These are phyloP conservation scores for Pygoscelis adeliae DNA, from an alignment of 2,113 vertebrate genomes.

Conservation along the genomic window DNA sequence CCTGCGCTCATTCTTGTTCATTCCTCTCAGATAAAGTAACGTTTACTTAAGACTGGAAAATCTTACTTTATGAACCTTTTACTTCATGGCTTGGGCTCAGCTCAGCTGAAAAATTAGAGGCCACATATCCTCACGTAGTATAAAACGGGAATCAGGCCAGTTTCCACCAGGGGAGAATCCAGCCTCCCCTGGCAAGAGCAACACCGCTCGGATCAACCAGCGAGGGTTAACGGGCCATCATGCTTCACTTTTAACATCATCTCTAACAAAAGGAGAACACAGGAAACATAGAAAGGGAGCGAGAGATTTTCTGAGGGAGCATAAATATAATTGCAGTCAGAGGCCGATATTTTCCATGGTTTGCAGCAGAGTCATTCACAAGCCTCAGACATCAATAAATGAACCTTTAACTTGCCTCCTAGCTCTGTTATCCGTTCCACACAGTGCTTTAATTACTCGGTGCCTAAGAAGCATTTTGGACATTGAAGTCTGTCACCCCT, in stretches of 20 bases:
- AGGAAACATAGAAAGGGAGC: not conserved
- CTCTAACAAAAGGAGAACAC: not conserved
- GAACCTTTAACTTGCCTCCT: not conserved
- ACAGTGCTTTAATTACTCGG: slow-evolving; percentile 57
- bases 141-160: not conserved
- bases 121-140: slow-evolving; percentile 1
- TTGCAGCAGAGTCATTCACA: not conserved
- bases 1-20: not conserved
- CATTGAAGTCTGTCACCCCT: slow-evolving; percentile 49
- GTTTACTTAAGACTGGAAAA: slow-evolving; percentile 26
- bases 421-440: not conserved
- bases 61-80: slow-evolving; percentile 36
- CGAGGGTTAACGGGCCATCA: not conserved
- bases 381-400: not conserved
- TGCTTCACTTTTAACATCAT: not conserved
- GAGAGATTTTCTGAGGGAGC: not conserved
- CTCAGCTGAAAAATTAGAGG: slow-evolving; percentile 11
- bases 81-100: not conserved
- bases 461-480: slow-evolving; percentile 36
- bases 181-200: not conserved
- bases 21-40: slow-evolving; percentile 41
- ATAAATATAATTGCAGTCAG: not conserved
- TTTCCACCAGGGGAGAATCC: slow-evolving; percentile 24
- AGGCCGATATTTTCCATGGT: not conserved
- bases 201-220: accelerated